Evolutionary conservation across 2,888 invertebrate species (phyloP).

Genomic region (Steinernema scapterisci): DNA sequence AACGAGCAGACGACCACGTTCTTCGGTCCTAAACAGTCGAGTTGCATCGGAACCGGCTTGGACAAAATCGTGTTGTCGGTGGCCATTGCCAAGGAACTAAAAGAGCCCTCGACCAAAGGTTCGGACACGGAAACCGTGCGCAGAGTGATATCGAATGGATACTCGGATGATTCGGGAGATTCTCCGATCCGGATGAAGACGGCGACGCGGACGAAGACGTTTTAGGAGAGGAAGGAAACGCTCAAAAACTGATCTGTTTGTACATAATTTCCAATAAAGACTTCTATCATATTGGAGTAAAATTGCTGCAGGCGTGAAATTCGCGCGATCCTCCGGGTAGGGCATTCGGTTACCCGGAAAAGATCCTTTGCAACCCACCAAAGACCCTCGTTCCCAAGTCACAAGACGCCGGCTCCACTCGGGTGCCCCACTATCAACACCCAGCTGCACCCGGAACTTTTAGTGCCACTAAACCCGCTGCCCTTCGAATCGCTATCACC

Average conservation of each 20-base stretch:
- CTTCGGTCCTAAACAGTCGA: constrained; percentile 17
- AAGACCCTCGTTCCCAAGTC: too few species aligned
- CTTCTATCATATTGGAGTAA: not conserved
- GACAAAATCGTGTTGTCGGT: constrained; percentile 60
- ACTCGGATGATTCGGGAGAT: not conserved
- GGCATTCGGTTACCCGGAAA: too few species aligned
- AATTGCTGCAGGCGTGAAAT: too few species aligned
- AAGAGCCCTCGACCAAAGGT: not conserved
- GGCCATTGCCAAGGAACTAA: constrained; percentile 35
- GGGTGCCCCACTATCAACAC: too few species aligned
- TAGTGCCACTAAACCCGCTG: too few species aligned
- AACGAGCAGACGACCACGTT: not conserved
- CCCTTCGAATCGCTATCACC: too few species aligned
- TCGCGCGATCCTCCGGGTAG: too few species aligned
- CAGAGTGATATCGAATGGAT: not conserved
- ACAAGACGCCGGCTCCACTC: too few species aligned
- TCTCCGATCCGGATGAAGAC: not conserved
- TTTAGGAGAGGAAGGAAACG: not conserved
- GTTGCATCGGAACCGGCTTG: constrained; percentile 46
- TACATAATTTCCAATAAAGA: constrained; percentile 2
- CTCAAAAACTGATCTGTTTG: not conserved
- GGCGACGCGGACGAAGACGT: not conserved
- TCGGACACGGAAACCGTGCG: not conserved
- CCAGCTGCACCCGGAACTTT: too few species aligned
- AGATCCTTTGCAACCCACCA: too few species aligned